Evolutionary conservation across 2,797 vertebrate species (phyloP).

Genomic region (Prionace glauca): DNA sequence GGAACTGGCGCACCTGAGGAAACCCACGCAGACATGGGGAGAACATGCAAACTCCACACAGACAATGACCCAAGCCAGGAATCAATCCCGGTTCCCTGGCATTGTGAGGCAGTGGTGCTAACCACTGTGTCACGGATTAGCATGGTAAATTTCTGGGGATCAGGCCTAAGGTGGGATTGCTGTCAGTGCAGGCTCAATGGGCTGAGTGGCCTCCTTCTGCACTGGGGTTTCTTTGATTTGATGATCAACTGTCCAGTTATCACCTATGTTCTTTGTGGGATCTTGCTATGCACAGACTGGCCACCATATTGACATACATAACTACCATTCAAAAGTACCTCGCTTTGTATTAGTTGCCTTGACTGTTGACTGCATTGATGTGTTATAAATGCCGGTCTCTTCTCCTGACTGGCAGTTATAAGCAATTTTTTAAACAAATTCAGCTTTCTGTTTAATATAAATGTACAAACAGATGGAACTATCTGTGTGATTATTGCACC

Average conservation of each 20-base stretch:
- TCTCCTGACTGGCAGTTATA: neutral
- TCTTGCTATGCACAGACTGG: neutral
- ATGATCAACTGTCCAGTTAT: neutral
- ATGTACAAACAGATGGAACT: neutral
- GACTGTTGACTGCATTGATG: neutral
- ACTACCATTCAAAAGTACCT: neutral
- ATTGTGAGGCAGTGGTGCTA: no score
- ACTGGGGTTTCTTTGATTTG: no score
- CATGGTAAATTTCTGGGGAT: no score
- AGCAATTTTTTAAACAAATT: neutral
- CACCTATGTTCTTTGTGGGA: neutral
- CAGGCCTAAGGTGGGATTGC: no score
- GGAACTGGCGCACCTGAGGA: no score
- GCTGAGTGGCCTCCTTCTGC: no score
- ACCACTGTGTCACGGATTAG: no score
- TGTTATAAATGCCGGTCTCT: neutral
- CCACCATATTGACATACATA: neutral
- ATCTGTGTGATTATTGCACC: neutral
- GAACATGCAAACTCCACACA: no score
- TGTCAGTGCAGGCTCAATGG: no score
- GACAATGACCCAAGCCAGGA: no score
- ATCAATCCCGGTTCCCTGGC: no score
- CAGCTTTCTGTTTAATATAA: neutral
- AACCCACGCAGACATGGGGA: no score
- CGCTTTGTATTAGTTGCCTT: neutral